Evolutionary conservation across 2,797 vertebrate species (phyloP).

Genomic region (Taenioides sp.): DNA sequence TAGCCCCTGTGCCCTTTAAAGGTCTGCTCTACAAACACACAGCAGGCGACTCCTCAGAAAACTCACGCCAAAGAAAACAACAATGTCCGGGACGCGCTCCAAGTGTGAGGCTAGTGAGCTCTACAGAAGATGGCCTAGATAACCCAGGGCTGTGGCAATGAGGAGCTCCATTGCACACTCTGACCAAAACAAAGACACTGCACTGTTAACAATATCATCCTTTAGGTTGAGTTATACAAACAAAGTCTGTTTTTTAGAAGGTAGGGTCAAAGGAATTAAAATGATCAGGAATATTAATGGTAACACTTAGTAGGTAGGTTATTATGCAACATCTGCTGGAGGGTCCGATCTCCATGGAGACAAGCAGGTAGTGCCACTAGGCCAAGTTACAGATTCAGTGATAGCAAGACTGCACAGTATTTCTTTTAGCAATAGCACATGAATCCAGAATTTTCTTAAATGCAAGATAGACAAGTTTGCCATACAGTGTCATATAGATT

Average conservation of each 20-base stretch:
- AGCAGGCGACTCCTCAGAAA: slow-evolving; percentile 35
- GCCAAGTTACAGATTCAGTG: no score
- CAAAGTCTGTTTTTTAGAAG: background rate
- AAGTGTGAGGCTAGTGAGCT: slow-evolving; percentile 33
- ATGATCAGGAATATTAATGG: background rate
- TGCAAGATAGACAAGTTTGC: background rate
- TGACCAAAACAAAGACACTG: slow-evolving; percentile 1
- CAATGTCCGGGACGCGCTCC: slow-evolving; percentile 22
- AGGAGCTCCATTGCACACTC: slow-evolving; percentile 8
- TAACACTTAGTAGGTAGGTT: background rate
- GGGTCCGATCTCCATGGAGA: no score
- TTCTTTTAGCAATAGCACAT: no score
- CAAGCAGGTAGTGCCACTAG: no score
- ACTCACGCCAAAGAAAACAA: slow-evolving; percentile 14
- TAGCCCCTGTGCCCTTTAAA: slow-evolving; percentile 27
- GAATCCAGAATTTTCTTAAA: background rate
- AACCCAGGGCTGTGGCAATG: slow-evolving; percentile 35
- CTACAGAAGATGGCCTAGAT: slow-evolving; percentile 58
- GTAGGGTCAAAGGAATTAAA: slow-evolving; percentile 18
- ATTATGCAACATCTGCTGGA: background rate
- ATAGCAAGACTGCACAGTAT: background rate
- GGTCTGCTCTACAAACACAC: slow-evolving; percentile 26
- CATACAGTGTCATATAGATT: background rate
- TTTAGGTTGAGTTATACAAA: background rate
- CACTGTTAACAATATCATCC: background rate